These are phyloP conservation scores for Stegostoma tigrinum DNA, from an alignment of 2,113 vertebrate species.

Conservation along the genomic window DNA sequence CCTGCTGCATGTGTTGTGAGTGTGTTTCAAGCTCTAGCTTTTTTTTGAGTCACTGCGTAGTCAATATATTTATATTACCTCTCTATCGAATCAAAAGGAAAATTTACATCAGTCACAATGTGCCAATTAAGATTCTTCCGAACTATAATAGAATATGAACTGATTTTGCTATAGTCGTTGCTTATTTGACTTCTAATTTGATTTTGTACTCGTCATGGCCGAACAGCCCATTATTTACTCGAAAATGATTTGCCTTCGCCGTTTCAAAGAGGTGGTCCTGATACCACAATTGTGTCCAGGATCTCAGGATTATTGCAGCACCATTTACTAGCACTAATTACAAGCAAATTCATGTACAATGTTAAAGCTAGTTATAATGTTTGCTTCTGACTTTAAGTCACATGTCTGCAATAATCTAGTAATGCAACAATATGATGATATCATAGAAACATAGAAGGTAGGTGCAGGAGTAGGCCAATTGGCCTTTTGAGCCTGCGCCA, in stretches of 20 bases:
- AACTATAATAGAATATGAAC: conserved; percentile 60
- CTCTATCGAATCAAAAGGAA: conserved; percentile 58
- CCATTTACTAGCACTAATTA: background rate
- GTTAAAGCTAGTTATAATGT: background rate
- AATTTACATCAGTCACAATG: conserved; percentile 74
- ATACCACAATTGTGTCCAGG: background rate
- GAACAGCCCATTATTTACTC: conserved; percentile 46
- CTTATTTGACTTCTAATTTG: conserved; percentile 92
- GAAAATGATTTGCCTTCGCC: conserved; percentile 40
- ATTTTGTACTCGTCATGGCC: conserved; percentile 57
- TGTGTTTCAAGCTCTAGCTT: conserved; percentile 8
- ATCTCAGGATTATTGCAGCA: background rate
- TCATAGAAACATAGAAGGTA: background rate
- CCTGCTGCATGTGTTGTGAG: background rate
- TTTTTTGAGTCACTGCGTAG: conserved; percentile 75
- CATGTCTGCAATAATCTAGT: background rate
- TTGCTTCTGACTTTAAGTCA: background rate
- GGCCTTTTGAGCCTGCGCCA: no score
- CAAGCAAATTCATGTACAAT: background rate
- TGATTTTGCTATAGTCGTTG: conserved; percentile 65
- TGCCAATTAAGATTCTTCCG: conserved; percentile 55
- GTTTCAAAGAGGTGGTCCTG: background rate
- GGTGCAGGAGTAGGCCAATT: no score
- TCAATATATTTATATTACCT: conserved; percentile 50
- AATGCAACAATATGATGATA: background rate